Conservation (phyloP, 2,888 invertebrate genomes). For the Tenthredo livida region DNA sequence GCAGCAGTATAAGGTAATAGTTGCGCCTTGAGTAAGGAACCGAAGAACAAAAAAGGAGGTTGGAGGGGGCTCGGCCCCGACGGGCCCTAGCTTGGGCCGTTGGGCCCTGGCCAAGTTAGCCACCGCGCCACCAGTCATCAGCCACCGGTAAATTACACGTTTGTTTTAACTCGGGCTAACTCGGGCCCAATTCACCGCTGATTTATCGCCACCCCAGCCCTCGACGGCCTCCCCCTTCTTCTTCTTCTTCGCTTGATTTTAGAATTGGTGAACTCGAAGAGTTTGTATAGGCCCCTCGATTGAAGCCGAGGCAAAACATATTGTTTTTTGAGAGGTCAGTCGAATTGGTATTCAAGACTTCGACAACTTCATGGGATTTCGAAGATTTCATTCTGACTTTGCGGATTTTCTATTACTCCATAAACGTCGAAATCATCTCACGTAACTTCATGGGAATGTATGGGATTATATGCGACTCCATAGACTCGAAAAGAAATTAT, state of each 20-base stretch:
- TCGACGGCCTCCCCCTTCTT: neutral
- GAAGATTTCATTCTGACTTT: too few relatives aligned
- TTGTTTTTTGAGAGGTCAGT: neutral
- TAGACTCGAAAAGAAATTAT: neutral
- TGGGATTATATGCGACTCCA: neutral
- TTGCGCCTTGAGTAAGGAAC: constrained; percentile 19
- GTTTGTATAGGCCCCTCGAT: neutral
- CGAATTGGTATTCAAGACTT: neutral
- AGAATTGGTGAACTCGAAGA: neutral
- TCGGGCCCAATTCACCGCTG: constrained; percentile 59
- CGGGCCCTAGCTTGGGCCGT: constrained; percentile 62
- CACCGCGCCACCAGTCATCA: constrained; percentile 55
- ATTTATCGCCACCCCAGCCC: constrained; percentile 66
- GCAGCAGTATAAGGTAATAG: constrained; percentile 53
- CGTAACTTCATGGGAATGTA: neutral
- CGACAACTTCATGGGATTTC: neutral
- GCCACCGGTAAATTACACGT: constrained; percentile 77
- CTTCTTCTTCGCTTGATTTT: neutral
- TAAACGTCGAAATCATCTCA: too few relatives aligned
- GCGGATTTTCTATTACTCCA: neutral
- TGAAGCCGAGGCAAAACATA: too few relatives aligned
- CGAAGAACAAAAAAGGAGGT: constrained; percentile 56
- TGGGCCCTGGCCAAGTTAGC: constrained; percentile 57
- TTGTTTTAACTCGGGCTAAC: constrained; percentile 67
- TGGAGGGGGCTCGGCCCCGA: constrained; percentile 54